Evolutionary conservation across 2,888 invertebrate species (phyloP).

Genomic region (Pasiphila rectangulata): DNA sequence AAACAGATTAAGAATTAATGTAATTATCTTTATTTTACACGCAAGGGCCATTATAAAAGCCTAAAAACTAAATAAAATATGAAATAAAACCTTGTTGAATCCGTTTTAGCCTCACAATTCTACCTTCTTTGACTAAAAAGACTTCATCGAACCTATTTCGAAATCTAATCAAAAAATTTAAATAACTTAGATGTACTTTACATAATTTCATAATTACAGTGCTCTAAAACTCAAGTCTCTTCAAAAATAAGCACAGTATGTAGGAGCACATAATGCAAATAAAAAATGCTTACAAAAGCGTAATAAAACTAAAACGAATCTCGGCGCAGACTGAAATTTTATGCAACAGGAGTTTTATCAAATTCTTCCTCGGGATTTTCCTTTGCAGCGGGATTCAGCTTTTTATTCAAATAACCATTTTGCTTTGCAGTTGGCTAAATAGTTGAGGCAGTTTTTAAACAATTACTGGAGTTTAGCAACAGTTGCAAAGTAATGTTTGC

Average conservation of each 20-base stretch:
- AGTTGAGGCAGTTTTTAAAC: conserved; percentile 30
- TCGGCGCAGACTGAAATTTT: conserved; percentile 21
- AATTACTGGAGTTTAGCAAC: conserved; percentile 26
- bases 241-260: not conserved
- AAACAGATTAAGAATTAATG: no score
- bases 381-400: conserved; percentile 13
- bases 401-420: conserved; percentile 24
- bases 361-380: conserved; percentile 26
- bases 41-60: no score
- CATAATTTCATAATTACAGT: no score
- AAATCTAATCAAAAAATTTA: no score
- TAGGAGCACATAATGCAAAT: conserved; percentile 1
- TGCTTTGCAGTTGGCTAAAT: conserved; percentile 14
- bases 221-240: not conserved
- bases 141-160: no score
- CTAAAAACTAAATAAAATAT: no score
- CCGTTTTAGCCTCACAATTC: no score
- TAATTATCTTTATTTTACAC: no score
- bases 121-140: no score
- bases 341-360: conserved; percentile 27
- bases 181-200: no score
- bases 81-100: no score
- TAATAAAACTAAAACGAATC: conserved; percentile 7
- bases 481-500: conserved; percentile 20
- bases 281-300: not conserved